Base-by-base conservation (phyloP, 1,140 invertebrate species). In the Sinella curviseta region DNA sequence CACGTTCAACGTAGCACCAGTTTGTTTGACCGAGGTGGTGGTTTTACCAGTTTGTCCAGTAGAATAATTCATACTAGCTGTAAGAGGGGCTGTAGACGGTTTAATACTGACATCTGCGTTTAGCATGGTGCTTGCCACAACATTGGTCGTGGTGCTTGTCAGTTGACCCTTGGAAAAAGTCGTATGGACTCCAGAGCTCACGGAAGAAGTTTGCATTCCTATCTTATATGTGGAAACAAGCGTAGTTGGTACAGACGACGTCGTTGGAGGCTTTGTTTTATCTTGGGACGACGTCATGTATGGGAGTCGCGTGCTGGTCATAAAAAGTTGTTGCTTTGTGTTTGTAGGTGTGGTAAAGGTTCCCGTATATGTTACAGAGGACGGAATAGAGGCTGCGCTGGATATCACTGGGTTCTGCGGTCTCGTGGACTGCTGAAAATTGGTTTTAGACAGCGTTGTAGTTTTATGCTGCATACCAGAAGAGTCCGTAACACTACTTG, bases 51-150 rank as follows among this genome's bases (percentile, higher is more conserved):
- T 65, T 65, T 16, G 57, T 8, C 3, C 57, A 26, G 24, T 65
- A 48, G 39, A 12, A 48, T 12, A 48, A 48, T 20, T 20, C 8
- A 20, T 48, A 20, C 20, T 48, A 20, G 39, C 39, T 48, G 39
- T 48, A 12, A 12, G 39, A 48, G 39, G 39, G 8, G 31, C 65
- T 70, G 31, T 31, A 16, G 65, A 8, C 12, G 65, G 65, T 70
- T 70, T 70, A 70, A 70, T 70, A 33, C 65, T 70, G 30, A 70
- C 65, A 70, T 70, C 65, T 31, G 65, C 3, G 31, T 30, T 70
- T n/a, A 70, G 30, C 65, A 70, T 70, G 65, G 65, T 70, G 26
- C 24, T 70, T 33, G 3, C 65, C 2, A n/a, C n/a, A n/a, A n/a
- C n/a, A n/a, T n/a, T n/a, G n/a, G n/a, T n/a, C n/a, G n/a, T n/a